Evolutionary conservation across 2,797 vertebrate species (phyloP).

Genomic region (Valencia hispanica): DNA sequence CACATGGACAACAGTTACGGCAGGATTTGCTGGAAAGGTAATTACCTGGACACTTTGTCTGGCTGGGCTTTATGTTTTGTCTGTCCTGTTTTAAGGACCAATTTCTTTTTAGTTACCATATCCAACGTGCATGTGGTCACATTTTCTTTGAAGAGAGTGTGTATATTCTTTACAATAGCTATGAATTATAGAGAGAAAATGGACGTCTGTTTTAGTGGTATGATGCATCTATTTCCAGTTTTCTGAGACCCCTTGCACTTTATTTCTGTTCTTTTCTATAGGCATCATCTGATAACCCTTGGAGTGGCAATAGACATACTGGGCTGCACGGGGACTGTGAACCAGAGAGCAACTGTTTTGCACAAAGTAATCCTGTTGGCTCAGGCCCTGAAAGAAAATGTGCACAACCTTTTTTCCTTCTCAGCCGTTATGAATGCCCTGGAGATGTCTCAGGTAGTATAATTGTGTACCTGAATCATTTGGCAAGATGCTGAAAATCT

Average conservation of each 20-base stretch:
- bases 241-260: constrained; percentile 9
- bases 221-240: not conserved
- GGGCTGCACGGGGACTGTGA: constrained; percentile 85
- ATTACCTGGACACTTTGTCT: not conserved
- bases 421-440: constrained; percentile 90
- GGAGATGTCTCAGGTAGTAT: constrained; percentile 87
- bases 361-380: constrained; percentile 86
- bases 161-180: not conserved
- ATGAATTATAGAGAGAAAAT: not conserved
- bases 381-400: constrained; percentile 78
- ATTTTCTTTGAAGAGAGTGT: not conserved
- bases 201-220: not conserved
- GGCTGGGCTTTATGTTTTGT: no score
- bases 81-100: no score
- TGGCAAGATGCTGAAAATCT: not conserved
- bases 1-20: constrained; percentile 86
- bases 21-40: constrained; percentile 89
- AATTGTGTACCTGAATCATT: not conserved
- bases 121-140: not conserved
- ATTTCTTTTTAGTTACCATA: not conserved
- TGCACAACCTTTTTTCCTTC: constrained; percentile 85
- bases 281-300: constrained; percentile 84
- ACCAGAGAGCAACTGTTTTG: constrained; percentile 81
- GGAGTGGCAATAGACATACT: constrained; percentile 87
- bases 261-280: constrained; percentile 47